Evolutionary conservation across 2,113 vertebrate genomes (phyloP), one percentile per base, ranked within the genome.

Genomic region (Ceyx margarethae): DNA sequence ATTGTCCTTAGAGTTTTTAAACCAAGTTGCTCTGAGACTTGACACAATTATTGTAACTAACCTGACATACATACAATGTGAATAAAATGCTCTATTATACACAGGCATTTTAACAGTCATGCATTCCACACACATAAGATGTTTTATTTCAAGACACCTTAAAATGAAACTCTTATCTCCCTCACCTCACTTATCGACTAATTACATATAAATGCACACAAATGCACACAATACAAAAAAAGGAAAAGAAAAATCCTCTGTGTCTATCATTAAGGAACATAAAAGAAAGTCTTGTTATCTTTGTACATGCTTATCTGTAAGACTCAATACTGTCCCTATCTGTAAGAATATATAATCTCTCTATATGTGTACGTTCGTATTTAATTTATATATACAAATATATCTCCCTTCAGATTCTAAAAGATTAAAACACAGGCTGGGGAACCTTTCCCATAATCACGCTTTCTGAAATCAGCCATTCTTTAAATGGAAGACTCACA

Each of bases 111-210:
- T 90, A 58, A 31, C 67, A 53, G 13, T 37, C 29, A 90, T 76
- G 48, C 46, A 74, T 75, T 89, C 68, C 62, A 71, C 37, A 54
- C 80, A 43, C n/a, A 69, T 72, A 46, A 92, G 93, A 92, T 61
- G 51, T 37, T 37, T 10, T 37, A 37, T 37, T 37, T 37, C 37
- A 95, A 48, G 65, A 64, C 80, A 51, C 90, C 67, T 96, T 69
- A 84, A 92, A 95, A 87, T 85, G 94, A 95, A 96, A 84, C 35
- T 37, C 68, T 94, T 79, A 84, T 93, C 76, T 92, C 42, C 33
- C 33, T 83, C 45, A 90, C 40, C 81, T 66, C 40, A 45, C 56
- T 96, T 94, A 89, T 76, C 91, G 94, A 58, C 80, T 91, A 94
- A 91, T 95, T 95, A 85, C 35, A 78, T 87, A 84, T 72, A 74